phyloP scores from a whole-genome alignment of 2,888 invertebrate species.

The Pristionchus japonicus region DNA sequence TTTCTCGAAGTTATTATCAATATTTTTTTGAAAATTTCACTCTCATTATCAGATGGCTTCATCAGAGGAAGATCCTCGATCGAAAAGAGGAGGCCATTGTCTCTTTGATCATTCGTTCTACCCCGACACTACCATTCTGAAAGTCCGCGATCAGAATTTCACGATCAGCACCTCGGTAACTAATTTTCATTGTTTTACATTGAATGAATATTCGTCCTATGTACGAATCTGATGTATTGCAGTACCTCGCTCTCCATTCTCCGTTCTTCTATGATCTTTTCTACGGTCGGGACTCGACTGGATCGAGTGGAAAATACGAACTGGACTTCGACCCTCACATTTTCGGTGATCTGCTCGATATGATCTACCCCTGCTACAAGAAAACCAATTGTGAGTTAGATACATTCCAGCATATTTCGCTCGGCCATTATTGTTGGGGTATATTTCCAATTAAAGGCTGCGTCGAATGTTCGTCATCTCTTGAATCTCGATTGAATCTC shows the following conservation, averaged over 20 bases:
- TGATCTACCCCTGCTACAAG: background rate
- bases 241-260: background rate
- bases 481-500: background rate
- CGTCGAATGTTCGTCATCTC: background rate
- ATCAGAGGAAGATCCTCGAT: background rate
- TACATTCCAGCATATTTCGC: too few relatives aligned
- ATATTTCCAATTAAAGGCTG: background rate
- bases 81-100: background rate
- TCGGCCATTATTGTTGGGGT: background rate
- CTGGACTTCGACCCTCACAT: background rate
- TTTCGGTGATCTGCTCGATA: background rate
- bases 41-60: background rate
- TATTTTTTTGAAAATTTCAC: too few relatives aligned
- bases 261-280: background rate
- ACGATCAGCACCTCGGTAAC: background rate
- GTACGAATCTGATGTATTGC: too few relatives aligned
- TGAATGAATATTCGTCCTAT: too few relatives aligned
- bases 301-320: background rate
- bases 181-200: too few relatives aligned
- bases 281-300: background rate
- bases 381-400: constrained; percentile 1
- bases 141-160: background rate
- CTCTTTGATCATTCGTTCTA: background rate
- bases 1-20: too few relatives aligned
- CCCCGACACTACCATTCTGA: background rate